Evolutionary conservation across 1,140 invertebrate species (phyloP).

Genomic region (Nephotettix cincticeps): DNA sequence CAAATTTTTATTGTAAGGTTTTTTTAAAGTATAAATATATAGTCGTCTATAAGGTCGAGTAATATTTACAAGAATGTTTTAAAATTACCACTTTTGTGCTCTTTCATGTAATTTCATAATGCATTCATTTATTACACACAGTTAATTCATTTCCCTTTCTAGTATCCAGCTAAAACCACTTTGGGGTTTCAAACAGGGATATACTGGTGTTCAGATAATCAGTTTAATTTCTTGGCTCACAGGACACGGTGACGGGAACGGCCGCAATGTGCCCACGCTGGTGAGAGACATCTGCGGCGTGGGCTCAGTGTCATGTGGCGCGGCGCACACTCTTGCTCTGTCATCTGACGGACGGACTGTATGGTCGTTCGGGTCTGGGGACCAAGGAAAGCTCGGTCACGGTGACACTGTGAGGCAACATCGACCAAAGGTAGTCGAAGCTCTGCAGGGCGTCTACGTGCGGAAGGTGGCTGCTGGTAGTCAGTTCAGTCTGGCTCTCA

Average conservation of each 20-base stretch:
- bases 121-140: too few relatives aligned
- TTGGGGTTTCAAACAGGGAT: too few relatives aligned
- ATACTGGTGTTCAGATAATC: too few relatives aligned
- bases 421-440: conserved; percentile 62
- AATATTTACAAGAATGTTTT: too few relatives aligned
- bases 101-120: too few relatives aligned
- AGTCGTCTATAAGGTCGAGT: too few relatives aligned
- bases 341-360: conserved; percentile 61
- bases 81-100: too few relatives aligned
- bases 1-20: too few relatives aligned
- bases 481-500: conserved; percentile 61
- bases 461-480: conserved; percentile 59
- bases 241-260: conserved; percentile 57
- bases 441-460: conserved; percentile 59
- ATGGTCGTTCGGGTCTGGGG: conserved; percentile 65
- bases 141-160: too few relatives aligned
- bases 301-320: conserved; percentile 62
- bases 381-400: conserved; percentile 62
- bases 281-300: conserved; percentile 58
- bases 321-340: conserved; percentile 62
- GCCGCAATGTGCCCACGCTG: conserved; percentile 56
- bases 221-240: too few relatives aligned
- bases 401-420: conserved; percentile 56
- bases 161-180: too few relatives aligned
- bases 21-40: too few relatives aligned